Evolutionary conservation across 2,888 invertebrate genomes (phyloP).

Genomic region (Leistus spinibarbis): DNA sequence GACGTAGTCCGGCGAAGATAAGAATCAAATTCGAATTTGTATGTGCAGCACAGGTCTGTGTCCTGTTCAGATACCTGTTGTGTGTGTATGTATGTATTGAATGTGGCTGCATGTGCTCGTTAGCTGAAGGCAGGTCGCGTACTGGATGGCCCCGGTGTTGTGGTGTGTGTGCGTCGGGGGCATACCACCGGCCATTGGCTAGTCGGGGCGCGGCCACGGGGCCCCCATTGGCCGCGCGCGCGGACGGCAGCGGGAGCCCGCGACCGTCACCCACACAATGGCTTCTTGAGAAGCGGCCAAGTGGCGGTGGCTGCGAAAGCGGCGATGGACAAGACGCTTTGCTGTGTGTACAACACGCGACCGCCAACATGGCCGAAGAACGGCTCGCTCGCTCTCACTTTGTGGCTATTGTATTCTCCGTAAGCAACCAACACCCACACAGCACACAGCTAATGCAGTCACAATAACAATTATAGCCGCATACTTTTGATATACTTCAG

Average conservation of each 20-base stretch:
- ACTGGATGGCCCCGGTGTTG: not conserved
- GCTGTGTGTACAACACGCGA: slow-evolving; percentile 19
- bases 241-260: slow-evolving; percentile 23
- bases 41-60: not conserved
- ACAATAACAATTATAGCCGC: not conserved
- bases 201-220: slow-evolving; percentile 36
- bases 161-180: slow-evolving; percentile 19
- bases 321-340: not conserved
- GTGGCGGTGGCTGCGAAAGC: not conserved
- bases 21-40: not conserved
- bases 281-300: slow-evolving; percentile 33
- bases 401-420: not conserved
- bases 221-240: slow-evolving; percentile 34
- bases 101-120: not conserved
- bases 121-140: slow-evolving; percentile 11
- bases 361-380: slow-evolving; percentile 32
- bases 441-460: not conserved
- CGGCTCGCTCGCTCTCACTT: slow-evolving; percentile 1
- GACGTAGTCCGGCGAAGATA: not conserved
- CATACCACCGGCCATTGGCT: slow-evolving; percentile 38
- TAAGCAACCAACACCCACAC: slow-evolving; percentile 18
- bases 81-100: not conserved
- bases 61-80: not conserved
- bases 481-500: not conserved
- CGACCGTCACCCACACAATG: slow-evolving; percentile 37